Conservation (phyloP, 2,113 vertebrate species). For the Thamnaconus septentrionalis region DNA sequence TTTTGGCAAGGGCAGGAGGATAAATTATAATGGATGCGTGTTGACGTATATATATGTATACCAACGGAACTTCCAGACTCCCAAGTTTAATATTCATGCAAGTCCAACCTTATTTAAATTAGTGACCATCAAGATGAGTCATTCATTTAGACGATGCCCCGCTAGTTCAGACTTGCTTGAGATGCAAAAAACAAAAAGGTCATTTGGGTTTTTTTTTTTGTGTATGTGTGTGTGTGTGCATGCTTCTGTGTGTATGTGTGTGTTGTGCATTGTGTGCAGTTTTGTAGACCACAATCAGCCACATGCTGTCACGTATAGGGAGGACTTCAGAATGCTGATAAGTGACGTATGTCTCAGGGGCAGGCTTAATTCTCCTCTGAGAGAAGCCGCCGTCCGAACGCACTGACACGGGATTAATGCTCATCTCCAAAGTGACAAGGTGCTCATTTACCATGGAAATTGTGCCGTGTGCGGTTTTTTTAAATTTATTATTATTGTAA, state of each 20-base stretch:
- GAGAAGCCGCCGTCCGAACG: conserved; percentile 53
- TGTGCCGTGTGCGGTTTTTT: conserved; percentile 24
- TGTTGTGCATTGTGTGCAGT: not conserved
- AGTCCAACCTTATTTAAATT: no score
- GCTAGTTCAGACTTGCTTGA: no score
- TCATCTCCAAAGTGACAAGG: conserved; percentile 58
- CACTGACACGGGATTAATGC: conserved; percentile 61
- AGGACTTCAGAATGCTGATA: conserved; percentile 12
- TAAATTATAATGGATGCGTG: no score
- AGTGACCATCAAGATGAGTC: no score
- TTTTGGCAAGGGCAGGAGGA: no score
- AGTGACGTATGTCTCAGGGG: conserved; percentile 36
- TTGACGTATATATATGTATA: no score
- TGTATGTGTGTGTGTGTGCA: no score
- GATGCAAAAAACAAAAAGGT: not conserved
- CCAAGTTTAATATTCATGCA: no score
- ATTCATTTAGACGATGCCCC: no score
- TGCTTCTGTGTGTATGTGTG: no score
- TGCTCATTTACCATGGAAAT: conserved; percentile 58
- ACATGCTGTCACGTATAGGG: conserved; percentile 4
- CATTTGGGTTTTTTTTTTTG: not conserved
- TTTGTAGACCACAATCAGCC: not conserved
- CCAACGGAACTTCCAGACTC: no score
- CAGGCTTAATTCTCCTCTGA: conserved; percentile 44
- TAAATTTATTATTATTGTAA: no score